A percentile compares a stretch with the other conserved stretches of the same genome.
phyloP scores from a whole-genome alignment of 2,888 invertebrate species.

The Tenthredo amoena region DNA sequence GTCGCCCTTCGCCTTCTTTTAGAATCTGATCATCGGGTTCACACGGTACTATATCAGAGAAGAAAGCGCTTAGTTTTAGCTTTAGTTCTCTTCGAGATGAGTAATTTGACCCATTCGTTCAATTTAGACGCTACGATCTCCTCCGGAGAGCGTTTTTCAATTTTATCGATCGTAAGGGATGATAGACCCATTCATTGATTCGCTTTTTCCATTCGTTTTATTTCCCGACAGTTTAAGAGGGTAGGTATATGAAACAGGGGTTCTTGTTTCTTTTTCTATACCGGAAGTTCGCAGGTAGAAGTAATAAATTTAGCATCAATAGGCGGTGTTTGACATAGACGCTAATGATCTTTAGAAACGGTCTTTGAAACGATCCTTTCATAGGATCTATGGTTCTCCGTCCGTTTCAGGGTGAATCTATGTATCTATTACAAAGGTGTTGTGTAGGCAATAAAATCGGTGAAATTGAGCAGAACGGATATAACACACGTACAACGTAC shows the following conservation, averaged over 20 bases:
- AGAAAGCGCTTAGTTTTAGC: not conserved
- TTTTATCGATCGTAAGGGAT: not conserved
- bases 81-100: not conserved
- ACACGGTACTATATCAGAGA: not conserved
- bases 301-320: slow-evolving; percentile 69
- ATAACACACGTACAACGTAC: slow-evolving; percentile 8
- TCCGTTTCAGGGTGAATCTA: too few relatives aligned
- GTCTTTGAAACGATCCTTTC: slow-evolving; percentile 61
- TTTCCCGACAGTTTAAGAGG: not conserved
- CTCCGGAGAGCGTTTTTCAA: not conserved
- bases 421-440: slow-evolving; percentile 65
- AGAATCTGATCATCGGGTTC: slow-evolving; percentile 19
- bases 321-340: slow-evolving; percentile 70
- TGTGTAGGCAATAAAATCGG: slow-evolving; percentile 68
- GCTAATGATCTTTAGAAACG: slow-evolving; percentile 71
- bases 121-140: not conserved
- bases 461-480: slow-evolving; percentile 76
- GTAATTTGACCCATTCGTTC: not conserved
- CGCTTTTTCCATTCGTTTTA: not conserved
- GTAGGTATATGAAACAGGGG: not conserved
- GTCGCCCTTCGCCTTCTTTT: slow-evolving; percentile 53
- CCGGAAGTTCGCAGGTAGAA: slow-evolving; percentile 63
- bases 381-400: slow-evolving; percentile 48
- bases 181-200: not conserved
- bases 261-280: not conserved